Evolutionary conservation across 2,797 vertebrate genomes (phyloP).

Genomic region (Erethizon dorsatum): DNA sequence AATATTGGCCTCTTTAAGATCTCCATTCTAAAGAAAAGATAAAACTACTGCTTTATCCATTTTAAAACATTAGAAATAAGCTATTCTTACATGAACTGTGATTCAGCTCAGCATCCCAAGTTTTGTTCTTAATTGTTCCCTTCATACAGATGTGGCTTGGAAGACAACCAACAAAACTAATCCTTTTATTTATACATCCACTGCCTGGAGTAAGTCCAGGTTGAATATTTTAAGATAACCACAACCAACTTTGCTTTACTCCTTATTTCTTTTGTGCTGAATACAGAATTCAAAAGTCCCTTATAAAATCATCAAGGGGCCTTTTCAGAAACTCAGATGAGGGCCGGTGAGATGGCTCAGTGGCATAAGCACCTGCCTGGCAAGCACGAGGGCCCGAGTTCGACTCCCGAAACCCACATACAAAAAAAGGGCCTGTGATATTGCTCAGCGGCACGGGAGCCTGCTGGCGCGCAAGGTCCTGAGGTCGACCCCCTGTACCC

Average conservation of each 20-base stretch:
- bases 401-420: too few relatives aligned
- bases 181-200: conserved; percentile 70
- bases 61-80: conserved; percentile 72
- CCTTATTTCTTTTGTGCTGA: conserved; percentile 52
- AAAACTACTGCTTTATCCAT: conserved; percentile 64
- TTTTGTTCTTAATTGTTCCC: conserved; percentile 76
- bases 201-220: conserved; percentile 5
- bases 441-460: too few relatives aligned
- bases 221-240: conserved; percentile 76
- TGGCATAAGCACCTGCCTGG: too few relatives aligned
- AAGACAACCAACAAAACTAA: conserved; percentile 72
- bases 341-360: too few relatives aligned
- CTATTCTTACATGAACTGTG: conserved; percentile 66
- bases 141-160: conserved; percentile 67
- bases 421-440: too few relatives aligned
- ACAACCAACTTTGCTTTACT: conserved; percentile 63
- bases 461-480: too few relatives aligned
- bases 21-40: conserved; percentile 47
- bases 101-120: neutral
- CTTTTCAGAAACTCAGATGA: conserved; percentile 70
- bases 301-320: conserved; percentile 62
- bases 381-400: too few relatives aligned
- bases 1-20: conserved; percentile 39
- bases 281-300: conserved; percentile 29
- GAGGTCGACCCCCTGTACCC: too few relatives aligned